Evolutionary conservation across 2,113 vertebrate genomes (phyloP).

Genomic region (Boulengeromyrus knoepffleri): DNA sequence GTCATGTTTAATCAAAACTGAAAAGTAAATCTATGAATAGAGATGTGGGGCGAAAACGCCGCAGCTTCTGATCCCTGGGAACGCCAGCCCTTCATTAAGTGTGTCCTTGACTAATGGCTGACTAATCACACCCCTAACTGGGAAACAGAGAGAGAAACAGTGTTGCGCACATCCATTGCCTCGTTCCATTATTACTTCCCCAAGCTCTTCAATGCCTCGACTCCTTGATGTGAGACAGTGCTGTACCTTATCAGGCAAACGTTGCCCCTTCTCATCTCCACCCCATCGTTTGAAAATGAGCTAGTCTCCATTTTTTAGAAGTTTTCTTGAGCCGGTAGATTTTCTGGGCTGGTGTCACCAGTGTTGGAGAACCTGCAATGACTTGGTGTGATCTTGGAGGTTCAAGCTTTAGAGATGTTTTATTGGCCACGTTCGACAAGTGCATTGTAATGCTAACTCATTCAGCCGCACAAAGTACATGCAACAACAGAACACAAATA

Average conservation of each 20-base stretch:
- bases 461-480: background rate
- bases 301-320: background rate
- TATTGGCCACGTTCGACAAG: background rate
- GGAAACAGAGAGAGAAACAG: background rate
- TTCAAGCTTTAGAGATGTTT: background rate
- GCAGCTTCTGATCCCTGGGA: background rate
- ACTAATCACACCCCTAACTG: background rate
- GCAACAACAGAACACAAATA: background rate
- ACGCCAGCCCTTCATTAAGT: background rate
- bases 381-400: background rate
- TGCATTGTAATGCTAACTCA: background rate
- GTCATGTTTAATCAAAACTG: constrained; percentile 37
- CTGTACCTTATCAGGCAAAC: background rate
- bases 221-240: background rate
- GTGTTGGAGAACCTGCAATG: background rate
- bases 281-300: background rate
- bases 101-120: constrained; percentile 15
- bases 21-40: constrained; percentile 18
- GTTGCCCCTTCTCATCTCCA: background rate
- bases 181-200: background rate
- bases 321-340: background rate
- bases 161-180: background rate
- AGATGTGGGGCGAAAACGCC: background rate
- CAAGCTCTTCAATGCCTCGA: background rate
- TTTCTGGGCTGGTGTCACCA: background rate